Evolutionary conservation across 2,113 vertebrate species (phyloP).

Genomic region (Jacana jacana): DNA sequence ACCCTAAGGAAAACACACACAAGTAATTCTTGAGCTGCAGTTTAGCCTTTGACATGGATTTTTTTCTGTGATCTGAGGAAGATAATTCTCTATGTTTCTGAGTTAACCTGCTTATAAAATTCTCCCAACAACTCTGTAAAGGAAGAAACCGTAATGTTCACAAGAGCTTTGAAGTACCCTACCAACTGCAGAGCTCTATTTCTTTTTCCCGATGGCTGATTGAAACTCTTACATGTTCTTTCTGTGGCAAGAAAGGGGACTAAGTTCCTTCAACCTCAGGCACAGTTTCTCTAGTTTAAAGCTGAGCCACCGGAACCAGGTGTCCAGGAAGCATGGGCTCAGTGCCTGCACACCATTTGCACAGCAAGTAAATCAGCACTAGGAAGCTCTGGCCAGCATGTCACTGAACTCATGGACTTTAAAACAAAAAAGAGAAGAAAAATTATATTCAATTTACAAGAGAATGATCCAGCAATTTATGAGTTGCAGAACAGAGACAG

Average conservation of each 20-base stretch:
- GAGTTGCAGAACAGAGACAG: neutral
- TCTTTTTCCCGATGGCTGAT: neutral
- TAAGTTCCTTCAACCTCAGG: neutral
- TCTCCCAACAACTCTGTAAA: neutral
- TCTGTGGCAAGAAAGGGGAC: neutral
- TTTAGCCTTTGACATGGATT: neutral
- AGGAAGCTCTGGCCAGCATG: neutral
- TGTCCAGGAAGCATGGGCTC: neutral
- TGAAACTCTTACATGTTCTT: neutral
- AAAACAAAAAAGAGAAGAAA: neutral
- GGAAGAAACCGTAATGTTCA: neutral
- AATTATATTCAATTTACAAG: neutral
- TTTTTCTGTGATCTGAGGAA: neutral
- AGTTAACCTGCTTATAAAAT: neutral
- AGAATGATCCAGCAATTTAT: neutral
- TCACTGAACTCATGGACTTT: neutral
- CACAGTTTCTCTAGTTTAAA: neutral
- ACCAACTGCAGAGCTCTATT: neutral
- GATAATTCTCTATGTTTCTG: neutral
- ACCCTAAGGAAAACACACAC: neutral
- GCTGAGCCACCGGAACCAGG: neutral
- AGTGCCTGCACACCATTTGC: neutral
- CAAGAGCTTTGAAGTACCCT: neutral
- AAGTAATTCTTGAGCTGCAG: neutral
- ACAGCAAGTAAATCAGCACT: neutral